Evolutionary conservation across 37 sponge, comb jelly and placozoan species (phyloP), one percentile per base, ranked within the genome.

Genomic region (Amphimedon queenslandica): DNA sequence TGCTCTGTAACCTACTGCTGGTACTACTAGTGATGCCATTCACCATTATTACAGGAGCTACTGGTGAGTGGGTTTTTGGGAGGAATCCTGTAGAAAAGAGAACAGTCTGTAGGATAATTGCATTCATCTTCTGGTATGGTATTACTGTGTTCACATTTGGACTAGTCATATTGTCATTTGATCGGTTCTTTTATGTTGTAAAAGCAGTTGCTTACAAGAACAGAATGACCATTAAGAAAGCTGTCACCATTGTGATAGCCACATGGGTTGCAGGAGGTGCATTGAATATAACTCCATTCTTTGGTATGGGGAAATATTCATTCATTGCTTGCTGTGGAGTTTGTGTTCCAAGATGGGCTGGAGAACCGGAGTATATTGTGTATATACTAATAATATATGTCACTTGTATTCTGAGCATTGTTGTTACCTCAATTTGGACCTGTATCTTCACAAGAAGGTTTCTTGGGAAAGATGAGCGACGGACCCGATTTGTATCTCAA

Each of bases 11-110:
- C 33, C 63, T 74, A 2, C 24, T 74, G 2, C 35, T 74, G 63
- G 24, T 63, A 24, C n/a, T 74, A 4, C 61, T 74, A 25, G 57
- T 36, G 42, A 74, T 74, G 74, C 61, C 61, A 1, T 74, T 74
- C 37, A 23, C n/a, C 6, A 4, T 74, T 3, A 37, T 74, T 2
- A n/a, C 74, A 5, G 18, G 63, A 21, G 74, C 63, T 37, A 63
- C 74, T 58, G 74, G 58, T 36, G 61, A 74, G 40, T 74, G 74
- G 74, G 58, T 74, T 6, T 38, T 74, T 58, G 74, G 74, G 23
- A 10, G 2, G 1, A 61, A 60, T 36, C 60, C 57, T 23, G 16
- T 2, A 8, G 6, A 58, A 37, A 57, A 63, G 23, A 10, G 39
- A 24, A 28, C 40, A 18, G 42, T 36, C 5, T 74, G 74, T 29